Conservation (phyloP, 1,140 invertebrate genomes). For the Panulirus ornatus region DNA sequence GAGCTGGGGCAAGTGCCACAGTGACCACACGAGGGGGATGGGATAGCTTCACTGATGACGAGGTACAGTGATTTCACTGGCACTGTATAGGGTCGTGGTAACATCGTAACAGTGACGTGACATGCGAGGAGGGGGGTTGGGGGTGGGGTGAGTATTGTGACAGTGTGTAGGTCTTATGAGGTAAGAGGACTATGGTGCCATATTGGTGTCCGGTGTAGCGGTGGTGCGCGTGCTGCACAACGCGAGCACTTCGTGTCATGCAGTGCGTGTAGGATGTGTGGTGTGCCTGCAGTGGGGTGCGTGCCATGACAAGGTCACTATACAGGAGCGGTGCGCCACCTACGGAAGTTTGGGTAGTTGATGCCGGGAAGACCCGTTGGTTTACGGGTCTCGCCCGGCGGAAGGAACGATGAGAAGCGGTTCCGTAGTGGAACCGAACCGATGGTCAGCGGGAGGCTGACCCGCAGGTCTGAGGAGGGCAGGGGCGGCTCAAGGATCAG, state of each 20-base stretch:
- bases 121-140: background rate
- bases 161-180: background rate
- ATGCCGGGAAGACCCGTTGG: slow-evolving; percentile 58
- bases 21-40: too few relatives aligned
- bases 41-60: too few relatives aligned
- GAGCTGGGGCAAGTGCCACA: too few relatives aligned
- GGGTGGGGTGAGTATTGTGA: background rate
- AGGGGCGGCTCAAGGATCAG: slow-evolving; percentile 75
- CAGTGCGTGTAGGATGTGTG: background rate
- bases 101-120: background rate
- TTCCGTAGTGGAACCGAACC: slow-evolving; percentile 76
- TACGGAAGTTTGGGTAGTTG: slow-evolving; percentile 75
- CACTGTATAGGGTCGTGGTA: too few relatives aligned
- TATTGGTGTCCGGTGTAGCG: too few relatives aligned
- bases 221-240: too few relatives aligned
- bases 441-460: slow-evolving; percentile 76
- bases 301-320: too few relatives aligned
- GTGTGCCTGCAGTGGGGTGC: background rate
- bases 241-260: too few relatives aligned
- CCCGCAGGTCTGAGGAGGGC: slow-evolving; percentile 73
- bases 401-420: slow-evolving; percentile 68
- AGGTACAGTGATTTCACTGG: too few relatives aligned
- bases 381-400: slow-evolving; percentile 52
- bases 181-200: background rate
- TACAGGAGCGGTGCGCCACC: slow-evolving; percentile 21